Base-by-base conservation (phyloP, 2,888 invertebrate species). In the Troides aeacus region DNA sequence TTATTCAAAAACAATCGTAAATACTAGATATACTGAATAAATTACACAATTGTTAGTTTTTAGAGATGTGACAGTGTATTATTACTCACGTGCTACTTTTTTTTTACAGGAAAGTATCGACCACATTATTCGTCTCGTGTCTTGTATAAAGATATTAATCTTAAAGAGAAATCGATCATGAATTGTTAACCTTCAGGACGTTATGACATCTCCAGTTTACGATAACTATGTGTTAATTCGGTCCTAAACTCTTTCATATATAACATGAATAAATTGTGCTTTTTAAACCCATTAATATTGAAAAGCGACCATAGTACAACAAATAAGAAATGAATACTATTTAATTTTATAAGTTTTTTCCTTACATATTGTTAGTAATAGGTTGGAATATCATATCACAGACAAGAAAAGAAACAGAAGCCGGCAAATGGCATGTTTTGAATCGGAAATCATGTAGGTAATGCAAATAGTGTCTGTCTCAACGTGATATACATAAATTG, bases 1-100 rank as follows among this genome's bases (percentile, higher is more conserved):
- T 64, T 64, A 64, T 58, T 64, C 64, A 64, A 58, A 58, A 64
- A 64, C 57, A 39, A 42, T 42, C 17, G 2, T 15, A 64, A 56
- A 64, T 64, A 42, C 58, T 39, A 57, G 15, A 21, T 57, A 64
- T 57, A 36, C 21, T 39, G 57, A 57, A 64, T 64, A 39, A 42
- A 36, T 23, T 64, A 57, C 36, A 15, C 23, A 39, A n/a, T n/a
- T 24, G 23, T 53, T 23, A 24, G 10, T 53, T 18, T n/a, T 7
- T 57, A 17, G 18, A 50, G 15, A 50, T 50, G 15, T 50, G 50
- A 50, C 50, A 50, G 15, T 10, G 1, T 8, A 46, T 46, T 8
- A 46, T 46, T 46, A 46, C 46, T 46, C 15, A 46, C 46, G 10
- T 46, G 46, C 6, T 1, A 46, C 15, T 46, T 15, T 15, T 50